These are phyloP conservation scores for Lepidothrix coronata DNA, from an alignment of 2,113 vertebrate genomes.

Conservation along the genomic window DNA sequence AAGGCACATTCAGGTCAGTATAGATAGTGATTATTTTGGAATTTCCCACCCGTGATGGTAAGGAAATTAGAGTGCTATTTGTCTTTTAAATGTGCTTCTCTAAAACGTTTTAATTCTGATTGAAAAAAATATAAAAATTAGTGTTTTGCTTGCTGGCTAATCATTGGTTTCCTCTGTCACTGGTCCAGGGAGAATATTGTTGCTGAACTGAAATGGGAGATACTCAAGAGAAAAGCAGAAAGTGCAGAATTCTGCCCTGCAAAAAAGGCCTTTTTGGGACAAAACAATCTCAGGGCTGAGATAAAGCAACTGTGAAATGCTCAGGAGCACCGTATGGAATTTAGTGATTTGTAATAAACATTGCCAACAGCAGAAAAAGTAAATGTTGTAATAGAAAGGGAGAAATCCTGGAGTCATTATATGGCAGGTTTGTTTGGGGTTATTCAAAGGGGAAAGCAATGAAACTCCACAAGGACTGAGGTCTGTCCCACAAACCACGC, in stretches of 20 bases:
- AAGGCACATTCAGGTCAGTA: background rate
- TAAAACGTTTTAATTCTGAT: background rate
- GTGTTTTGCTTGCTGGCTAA: background rate
- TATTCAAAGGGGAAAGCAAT: background rate
- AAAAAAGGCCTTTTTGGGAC: background rate
- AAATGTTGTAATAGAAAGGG: background rate
- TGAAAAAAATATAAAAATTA: background rate
- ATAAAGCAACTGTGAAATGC: background rate
- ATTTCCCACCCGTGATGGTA: background rate
- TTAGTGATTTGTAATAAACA: background rate
- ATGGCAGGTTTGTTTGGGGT: fast-evolving
- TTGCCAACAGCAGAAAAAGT: background rate
- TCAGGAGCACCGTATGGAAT: background rate
- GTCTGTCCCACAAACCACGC: too few species aligned
- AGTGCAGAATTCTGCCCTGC: background rate
- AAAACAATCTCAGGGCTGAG: background rate
- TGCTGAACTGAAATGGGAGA: background rate
- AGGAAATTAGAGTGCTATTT: background rate
- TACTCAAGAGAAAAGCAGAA: background rate
- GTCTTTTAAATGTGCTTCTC: background rate
- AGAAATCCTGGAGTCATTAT: background rate
- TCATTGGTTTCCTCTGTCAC: background rate
- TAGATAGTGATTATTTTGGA: background rate
- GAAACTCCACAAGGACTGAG: background rate
- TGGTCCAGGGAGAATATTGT: background rate